Conservation (phyloP, 1,140 invertebrate species). For the Mya arenaria region DNA sequence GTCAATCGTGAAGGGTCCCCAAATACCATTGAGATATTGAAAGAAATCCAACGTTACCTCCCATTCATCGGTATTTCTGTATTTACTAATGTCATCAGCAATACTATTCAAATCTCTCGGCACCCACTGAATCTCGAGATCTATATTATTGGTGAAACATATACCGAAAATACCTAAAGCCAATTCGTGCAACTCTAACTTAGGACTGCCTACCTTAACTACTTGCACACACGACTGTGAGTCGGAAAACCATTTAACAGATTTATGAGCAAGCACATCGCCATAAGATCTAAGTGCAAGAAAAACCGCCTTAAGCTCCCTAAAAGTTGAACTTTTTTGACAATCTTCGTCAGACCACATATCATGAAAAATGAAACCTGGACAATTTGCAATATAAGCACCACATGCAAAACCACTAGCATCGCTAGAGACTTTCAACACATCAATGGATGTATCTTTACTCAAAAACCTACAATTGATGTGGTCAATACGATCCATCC, state of each 20-base stretch:
- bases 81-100: slow-evolving; percentile 17
- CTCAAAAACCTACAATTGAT: too few species aligned
- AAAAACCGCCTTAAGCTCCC: neutral
- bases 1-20: neutral
- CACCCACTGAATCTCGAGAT: slow-evolving; percentile 7
- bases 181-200: neutral
- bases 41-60: neutral
- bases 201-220: slow-evolving; percentile 4
- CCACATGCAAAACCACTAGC: neutral
- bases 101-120: slow-evolving; percentile 20
- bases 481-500: too few species aligned
- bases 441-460: too few species aligned
- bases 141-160: too few species aligned
- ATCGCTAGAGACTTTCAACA: neutral
- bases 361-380: neutral
- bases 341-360: neutral
- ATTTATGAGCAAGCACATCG: neutral
- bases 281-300: too few species aligned
- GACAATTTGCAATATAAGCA: too few species aligned
- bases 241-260: slow-evolving; percentile 19
- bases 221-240: slow-evolving; percentile 11
- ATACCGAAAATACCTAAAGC: slow-evolving; percentile 1
- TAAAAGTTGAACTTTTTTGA: slow-evolving; percentile 4
- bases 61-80: neutral
- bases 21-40: slow-evolving; percentile 1